A percentile compares a stretch with the other conserved stretches of the same genome.
phyloP scores from a whole-genome alignment of 2,888 invertebrate genomes.

The Parapristionchus giblindavisi region DNA sequence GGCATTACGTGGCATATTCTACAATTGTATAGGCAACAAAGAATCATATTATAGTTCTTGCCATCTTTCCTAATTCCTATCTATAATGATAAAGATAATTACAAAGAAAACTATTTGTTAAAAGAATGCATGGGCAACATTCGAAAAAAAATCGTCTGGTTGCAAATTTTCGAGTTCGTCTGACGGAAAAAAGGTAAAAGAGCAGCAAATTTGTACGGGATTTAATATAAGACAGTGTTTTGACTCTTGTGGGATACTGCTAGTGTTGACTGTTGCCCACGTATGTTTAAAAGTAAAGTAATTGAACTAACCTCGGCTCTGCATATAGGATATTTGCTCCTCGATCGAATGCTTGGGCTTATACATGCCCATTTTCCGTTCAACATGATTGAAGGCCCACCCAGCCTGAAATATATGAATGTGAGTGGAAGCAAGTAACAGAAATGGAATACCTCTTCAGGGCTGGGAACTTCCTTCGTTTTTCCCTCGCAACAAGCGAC shows the following conservation, averaged over 20 bases:
- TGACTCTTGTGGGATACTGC: no score
- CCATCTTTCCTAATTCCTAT: no score
- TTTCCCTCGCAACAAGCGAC: constrained; percentile 44
- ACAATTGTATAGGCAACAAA: constrained; percentile 8
- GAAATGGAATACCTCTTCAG: constrained; percentile 45
- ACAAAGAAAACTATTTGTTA: no score
- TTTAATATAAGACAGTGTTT: no score
- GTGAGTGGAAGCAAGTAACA: neutral
- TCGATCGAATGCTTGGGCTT: constrained; percentile 64
- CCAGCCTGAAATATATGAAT: constrained; percentile 46
- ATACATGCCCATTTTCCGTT: constrained; percentile 64
- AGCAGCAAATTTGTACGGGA: no score
- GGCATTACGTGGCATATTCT: constrained; percentile 22
- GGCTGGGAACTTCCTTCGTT: constrained; percentile 47
- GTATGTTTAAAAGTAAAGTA: neutral
- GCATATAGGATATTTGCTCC: constrained; percentile 67
- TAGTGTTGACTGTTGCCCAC: no score
- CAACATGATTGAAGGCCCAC: constrained; percentile 65
- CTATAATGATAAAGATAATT: no score
- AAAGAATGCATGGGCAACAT: neutral
- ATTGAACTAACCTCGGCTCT: constrained; percentile 57
- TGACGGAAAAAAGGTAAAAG: no score
- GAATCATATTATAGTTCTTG: neutral
- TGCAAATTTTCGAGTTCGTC: no score
- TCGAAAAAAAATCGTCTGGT: no score